phyloP scores from a whole-genome alignment of 2,797 vertebrate genomes.

The Streptopelia turtur region DNA sequence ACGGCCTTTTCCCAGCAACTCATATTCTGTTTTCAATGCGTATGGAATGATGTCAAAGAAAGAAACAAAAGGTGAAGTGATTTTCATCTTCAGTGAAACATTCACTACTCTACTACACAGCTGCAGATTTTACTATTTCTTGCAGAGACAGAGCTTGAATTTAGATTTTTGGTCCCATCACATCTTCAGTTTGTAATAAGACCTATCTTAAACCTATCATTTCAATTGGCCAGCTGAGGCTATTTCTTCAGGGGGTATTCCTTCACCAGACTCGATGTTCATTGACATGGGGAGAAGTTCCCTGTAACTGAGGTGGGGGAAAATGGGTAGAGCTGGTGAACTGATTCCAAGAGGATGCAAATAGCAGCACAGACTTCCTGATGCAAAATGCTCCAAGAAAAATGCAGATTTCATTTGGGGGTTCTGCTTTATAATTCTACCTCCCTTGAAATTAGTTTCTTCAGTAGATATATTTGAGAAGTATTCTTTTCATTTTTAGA shows the following conservation, averaged over 20 bases:
- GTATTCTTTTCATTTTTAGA: background rate
- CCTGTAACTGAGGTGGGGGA: background rate
- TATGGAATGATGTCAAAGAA: background rate
- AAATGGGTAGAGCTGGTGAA: background rate
- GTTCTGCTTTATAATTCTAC: background rate
- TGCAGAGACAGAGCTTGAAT: background rate
- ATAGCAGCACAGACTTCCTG: background rate
- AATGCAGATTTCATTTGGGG: background rate
- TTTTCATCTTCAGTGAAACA: background rate
- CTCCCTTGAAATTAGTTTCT: background rate
- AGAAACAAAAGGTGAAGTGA: background rate
- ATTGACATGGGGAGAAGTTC: background rate
- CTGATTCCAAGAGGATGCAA: background rate
- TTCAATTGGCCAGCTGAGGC: background rate
- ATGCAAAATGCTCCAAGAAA: background rate
- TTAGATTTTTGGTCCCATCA: background rate
- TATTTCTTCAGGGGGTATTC: background rate
- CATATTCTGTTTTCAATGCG: background rate
- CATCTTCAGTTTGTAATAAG: background rate
- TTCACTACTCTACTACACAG: background rate
- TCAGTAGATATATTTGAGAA: background rate
- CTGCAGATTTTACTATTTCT: background rate
- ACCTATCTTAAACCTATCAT: background rate
- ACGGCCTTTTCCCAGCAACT: background rate
- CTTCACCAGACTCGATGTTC: background rate